Conservation (phyloP, 2,888 invertebrate species). For the Lydus trimaculatus region DNA sequence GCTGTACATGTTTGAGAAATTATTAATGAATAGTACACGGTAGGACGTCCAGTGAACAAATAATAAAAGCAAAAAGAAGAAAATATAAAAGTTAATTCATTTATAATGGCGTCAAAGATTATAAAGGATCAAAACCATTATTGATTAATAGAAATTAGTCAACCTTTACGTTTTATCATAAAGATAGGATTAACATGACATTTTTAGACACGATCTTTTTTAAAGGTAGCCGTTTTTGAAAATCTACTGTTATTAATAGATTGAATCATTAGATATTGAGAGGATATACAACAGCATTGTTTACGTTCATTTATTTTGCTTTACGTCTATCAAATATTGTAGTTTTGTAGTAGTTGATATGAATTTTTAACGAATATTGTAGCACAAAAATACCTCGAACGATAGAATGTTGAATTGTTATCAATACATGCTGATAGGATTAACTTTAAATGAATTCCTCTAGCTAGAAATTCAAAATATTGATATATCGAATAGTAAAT, state of each 20-base stretch:
- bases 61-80: neutral
- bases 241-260: too few species aligned
- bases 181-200: neutral
- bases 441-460: neutral
- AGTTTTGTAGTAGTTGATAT: neutral
- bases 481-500: too few species aligned
- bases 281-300: too few species aligned
- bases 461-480: too few species aligned
- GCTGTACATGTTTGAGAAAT: neutral
- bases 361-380: neutral
- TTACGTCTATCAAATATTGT: neutral
- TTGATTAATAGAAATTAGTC: neutral
- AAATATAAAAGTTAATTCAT: neutral
- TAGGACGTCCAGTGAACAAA: neutral
- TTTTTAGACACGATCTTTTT: neutral
- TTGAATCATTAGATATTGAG: too few species aligned
- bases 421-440: neutral
- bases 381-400: neutral
- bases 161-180: neutral
- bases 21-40: neutral
- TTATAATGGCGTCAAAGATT: neutral
- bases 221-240: neutral
- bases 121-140: neutral
- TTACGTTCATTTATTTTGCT: neutral
- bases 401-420: neutral